A percentile compares a stretch with the other conserved stretches of the same genome.
These are phyloP conservation scores for Diarsia brunnea DNA, from an alignment of 2,888 invertebrate genomes.

Conservation along the genomic window DNA sequence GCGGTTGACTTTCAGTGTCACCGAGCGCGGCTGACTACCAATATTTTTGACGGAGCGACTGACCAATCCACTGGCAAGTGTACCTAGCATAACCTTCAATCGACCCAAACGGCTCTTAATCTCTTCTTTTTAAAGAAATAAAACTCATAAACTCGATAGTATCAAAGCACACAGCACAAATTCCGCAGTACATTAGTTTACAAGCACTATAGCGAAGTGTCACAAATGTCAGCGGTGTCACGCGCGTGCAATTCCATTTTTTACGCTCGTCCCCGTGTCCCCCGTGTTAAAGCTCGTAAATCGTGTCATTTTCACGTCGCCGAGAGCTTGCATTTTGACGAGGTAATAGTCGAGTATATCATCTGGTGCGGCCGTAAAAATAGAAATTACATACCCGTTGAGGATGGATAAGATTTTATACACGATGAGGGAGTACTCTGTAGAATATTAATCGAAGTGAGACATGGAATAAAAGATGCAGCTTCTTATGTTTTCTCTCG, in stretches of 20 bases:
- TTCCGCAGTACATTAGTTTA: constrained; percentile 54
- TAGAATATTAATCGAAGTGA: neutral
- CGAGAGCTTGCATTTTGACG: constrained; percentile 74
- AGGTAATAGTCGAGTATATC: constrained; percentile 78
- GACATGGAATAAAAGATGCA: neutral
- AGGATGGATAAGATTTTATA: neutral
- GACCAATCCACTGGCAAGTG: no score
- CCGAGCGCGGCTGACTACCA: neutral
- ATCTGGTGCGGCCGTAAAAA: constrained; percentile 61
- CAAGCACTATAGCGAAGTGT: constrained; percentile 44
- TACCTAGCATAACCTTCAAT: neutral
- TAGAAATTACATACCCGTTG: constrained; percentile 21
- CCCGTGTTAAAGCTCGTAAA: constrained; percentile 78
- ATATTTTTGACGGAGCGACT: neutral
- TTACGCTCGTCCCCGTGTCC: constrained; percentile 48
- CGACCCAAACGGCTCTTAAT: neutral
- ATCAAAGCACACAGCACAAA: constrained; percentile 15
- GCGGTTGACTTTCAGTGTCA: neutral
- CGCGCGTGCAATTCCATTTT: constrained; percentile 64
- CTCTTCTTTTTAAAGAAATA: neutral
- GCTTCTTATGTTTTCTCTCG: neutral
- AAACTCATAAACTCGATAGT: neutral
- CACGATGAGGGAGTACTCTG: neutral
- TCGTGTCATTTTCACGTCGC: constrained; percentile 81
- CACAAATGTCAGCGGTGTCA: constrained; percentile 50